Conservation (phyloP, 2,113 vertebrate species). For the Trinectes maculatus region DNA sequence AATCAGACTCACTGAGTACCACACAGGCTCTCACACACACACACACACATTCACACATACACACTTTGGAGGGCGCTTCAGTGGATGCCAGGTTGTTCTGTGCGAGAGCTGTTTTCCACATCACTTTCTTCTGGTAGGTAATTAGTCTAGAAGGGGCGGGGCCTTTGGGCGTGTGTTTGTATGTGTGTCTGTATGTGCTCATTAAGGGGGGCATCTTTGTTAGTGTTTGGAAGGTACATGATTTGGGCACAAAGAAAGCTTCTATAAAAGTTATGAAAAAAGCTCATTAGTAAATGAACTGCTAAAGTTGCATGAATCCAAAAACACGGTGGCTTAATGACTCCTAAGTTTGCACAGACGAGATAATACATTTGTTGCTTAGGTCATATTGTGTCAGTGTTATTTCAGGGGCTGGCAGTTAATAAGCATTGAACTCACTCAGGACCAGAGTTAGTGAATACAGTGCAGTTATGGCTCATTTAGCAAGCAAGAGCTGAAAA, state of each 20-base stretch:
- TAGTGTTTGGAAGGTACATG: background rate
- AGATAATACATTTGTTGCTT: no score
- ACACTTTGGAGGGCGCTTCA: constrained; percentile 22
- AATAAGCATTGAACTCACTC: no score
- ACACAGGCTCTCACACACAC: constrained; percentile 12
- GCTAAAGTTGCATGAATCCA: background rate
- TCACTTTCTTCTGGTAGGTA: constrained; percentile 34
- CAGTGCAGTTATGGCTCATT: no score
- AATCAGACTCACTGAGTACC: constrained; percentile 72
- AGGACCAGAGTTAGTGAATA: no score
- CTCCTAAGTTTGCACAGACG: no score
- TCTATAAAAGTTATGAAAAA: constrained; percentile 5
- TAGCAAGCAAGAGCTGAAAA: no score
- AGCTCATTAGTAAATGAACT: constrained; percentile 1
- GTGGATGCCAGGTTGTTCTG: constrained; percentile 32
- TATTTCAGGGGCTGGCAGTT: no score
- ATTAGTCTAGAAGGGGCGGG: constrained; percentile 24
- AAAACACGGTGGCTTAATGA: no score
- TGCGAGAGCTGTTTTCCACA: constrained; percentile 22
- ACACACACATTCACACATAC: constrained; percentile 2
- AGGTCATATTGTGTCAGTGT: no score
- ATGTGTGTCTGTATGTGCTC: constrained; percentile 13
- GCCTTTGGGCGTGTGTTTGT: constrained; percentile 1
- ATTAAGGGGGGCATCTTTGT: background rate
- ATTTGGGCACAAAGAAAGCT: background rate